These are phyloP conservation scores for Latrodectus elegans DNA, from an alignment of 2,888 invertebrate species.

Conservation along the genomic window DNA sequence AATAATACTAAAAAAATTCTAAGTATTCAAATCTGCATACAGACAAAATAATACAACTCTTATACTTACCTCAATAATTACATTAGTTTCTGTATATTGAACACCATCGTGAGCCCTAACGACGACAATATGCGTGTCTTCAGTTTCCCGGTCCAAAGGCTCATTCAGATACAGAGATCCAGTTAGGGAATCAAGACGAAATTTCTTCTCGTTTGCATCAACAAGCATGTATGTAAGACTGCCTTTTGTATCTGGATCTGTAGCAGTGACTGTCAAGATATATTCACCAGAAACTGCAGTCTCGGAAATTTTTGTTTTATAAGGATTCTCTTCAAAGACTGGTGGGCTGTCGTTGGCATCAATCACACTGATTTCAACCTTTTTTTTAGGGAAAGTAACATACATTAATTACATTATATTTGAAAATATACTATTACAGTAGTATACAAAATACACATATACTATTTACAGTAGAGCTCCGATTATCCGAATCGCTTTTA, in stretches of 20 bases:
- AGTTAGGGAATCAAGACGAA: slow-evolving; percentile 82
- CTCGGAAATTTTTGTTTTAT: slow-evolving; percentile 86
- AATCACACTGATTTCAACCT: slow-evolving; percentile 83
- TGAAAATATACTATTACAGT: no score
- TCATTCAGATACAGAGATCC: slow-evolving; percentile 80
- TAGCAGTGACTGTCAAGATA: slow-evolving; percentile 85
- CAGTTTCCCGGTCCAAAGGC: slow-evolving; percentile 87
- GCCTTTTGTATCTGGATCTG: slow-evolving; percentile 88
- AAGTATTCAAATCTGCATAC: no score
- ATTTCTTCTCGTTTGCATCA: slow-evolving; percentile 75
- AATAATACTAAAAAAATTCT: no score
- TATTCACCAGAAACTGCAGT: slow-evolving; percentile 87
- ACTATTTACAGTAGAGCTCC: no score
- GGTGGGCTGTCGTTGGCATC: slow-evolving; percentile 95
- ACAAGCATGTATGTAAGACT: slow-evolving; percentile 82
- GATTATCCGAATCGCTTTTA: no score
- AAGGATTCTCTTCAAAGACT: slow-evolving; percentile 86
- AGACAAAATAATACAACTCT: no score
- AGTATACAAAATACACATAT: no score
- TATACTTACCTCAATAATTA: slow-evolving; percentile 80
- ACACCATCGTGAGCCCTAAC: slow-evolving; percentile 84
- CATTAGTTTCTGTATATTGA: slow-evolving; percentile 86
- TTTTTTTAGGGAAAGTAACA: no score
- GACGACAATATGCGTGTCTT: slow-evolving; percentile 84
- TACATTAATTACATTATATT: no score